Base-by-base conservation (phyloP, 2,113 vertebrate genomes). In the Periophthalmus modestus region DNA sequence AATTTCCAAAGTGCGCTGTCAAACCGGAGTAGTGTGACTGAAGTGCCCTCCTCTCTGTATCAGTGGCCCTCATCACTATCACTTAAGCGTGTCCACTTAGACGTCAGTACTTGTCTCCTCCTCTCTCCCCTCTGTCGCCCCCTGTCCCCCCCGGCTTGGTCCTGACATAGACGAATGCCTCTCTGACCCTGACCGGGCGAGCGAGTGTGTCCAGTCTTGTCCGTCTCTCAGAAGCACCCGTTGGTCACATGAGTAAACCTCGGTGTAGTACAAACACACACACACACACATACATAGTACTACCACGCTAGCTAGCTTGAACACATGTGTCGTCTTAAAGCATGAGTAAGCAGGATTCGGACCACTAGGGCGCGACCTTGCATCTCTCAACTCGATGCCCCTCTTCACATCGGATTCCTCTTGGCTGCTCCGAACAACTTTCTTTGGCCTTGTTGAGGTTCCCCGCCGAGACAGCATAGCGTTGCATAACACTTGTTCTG, bases 191-290 rank as follows among this genome's bases (percentile, higher is more conserved):
- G 43, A 34, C 65, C 21, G 21, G 1, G 21, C 13, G 57, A 12
- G 50, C 19, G 54, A 68, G 63, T 77, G 63, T 68, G 77, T 91
- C 83, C 76, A 67, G 78, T 80, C 73, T 77, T 79, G 81, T 85
- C 85, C 69, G 55, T 88, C 77, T 88, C 75, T 62, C 58, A 84
- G 85, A 85, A 74, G 13, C 21, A 81, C 87, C 83, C 87, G 74
- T 67, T 76, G 82, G 87, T 85, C 87, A 88, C 81, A 88, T 91
- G 89, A 91, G 85, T 82, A 91, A 89, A 78, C 78, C 71, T 76
- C 73, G 82, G 77, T 28, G 3, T 28, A 28, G 28, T 28, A 74
- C 72, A 16, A 14, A 15, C 47, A 50, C 47, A 50, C 47, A 16
- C 47, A n/a, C n/a, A 50, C 47, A 16, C 47, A 13, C 3, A 12